Percentiles rank a stretch among this genome's conserved stretches.
Conservation (phyloP, 2,113 vertebrate species). For the Pteronura brasiliensis region DNA sequence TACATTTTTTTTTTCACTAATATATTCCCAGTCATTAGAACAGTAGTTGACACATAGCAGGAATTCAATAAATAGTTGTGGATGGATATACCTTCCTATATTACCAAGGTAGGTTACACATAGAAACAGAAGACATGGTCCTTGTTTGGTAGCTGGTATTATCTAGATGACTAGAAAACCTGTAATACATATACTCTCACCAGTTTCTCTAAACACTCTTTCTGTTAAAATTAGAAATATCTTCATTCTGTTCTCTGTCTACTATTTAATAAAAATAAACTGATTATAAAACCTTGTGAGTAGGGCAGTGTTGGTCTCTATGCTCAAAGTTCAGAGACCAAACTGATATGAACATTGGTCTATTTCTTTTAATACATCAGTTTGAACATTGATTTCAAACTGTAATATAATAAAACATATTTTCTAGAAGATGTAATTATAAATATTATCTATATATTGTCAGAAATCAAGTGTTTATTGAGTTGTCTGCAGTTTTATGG, state of each 20-base stretch:
- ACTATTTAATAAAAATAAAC: slow-evolving; percentile 29
- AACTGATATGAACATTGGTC: not conserved
- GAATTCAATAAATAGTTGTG: not conserved
- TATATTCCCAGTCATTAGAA: not conserved
- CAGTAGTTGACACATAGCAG: not conserved
- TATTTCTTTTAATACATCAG: slow-evolving; percentile 25
- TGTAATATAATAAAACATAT: slow-evolving; percentile 5
- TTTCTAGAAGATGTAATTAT: slow-evolving; percentile 38
- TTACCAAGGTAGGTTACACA: not conserved
- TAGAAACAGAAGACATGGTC: not conserved
- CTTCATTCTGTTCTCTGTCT: not conserved
- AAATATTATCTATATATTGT: slow-evolving; percentile 31
- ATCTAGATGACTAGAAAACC: not conserved
- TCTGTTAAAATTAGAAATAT: slow-evolving; percentile 8
- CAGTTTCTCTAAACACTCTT: not conserved
- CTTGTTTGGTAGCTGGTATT: not conserved
- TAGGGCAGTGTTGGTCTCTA: not conserved
- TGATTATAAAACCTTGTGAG: not conserved
- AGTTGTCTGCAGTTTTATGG: not conserved
- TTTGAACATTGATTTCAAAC: not conserved
- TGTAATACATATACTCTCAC: not conserved
- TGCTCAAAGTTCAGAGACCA: not conserved
- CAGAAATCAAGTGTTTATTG: slow-evolving; percentile 20
- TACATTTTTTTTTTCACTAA: not conserved
- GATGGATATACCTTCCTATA: not conserved